Evolutionary conservation across 2,113 vertebrate genomes (phyloP).

Genomic region (Micronycteris hirsuta): DNA sequence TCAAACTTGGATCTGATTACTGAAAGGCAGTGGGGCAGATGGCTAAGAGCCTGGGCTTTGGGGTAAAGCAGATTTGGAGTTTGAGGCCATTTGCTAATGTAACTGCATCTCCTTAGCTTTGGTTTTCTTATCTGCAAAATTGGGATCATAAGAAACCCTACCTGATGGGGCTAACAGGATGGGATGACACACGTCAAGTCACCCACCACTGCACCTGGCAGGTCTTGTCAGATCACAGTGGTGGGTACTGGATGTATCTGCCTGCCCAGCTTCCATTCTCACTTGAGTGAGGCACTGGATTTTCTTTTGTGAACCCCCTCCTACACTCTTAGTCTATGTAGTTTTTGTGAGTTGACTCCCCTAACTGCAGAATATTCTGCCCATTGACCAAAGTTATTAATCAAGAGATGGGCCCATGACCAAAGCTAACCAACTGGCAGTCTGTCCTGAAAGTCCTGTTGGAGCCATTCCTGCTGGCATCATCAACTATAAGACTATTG

Average conservation of each 20-base stretch:
- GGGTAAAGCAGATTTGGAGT: not conserved
- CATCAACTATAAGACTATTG: too few relatives aligned
- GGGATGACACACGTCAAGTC: not conserved
- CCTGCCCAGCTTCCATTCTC: not conserved
- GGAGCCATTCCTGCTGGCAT: not conserved
- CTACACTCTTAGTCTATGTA: not conserved
- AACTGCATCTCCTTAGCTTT: not conserved
- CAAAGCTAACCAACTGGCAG: not conserved
- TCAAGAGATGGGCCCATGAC: not conserved
- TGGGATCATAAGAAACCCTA: not conserved
- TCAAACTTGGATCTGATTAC: not conserved
- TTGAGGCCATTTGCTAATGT: not conserved
- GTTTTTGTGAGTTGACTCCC: not conserved
- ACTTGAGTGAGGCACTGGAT: not conserved
- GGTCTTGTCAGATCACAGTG: not conserved
- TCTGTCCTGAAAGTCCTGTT: not conserved
- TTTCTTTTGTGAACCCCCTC: not conserved
- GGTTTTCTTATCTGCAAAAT: not conserved
- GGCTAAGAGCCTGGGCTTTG: not conserved
- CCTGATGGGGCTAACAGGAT: not conserved
- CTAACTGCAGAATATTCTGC: not conserved
- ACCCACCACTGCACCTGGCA: rapidly evolving
- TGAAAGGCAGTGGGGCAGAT: rapidly evolving
- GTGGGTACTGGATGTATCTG: too few relatives aligned
- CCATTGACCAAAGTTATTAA: not conserved